Evolutionary conservation across 2,888 invertebrate species (phyloP).

Genomic region (Catocala sponsa): DNA sequence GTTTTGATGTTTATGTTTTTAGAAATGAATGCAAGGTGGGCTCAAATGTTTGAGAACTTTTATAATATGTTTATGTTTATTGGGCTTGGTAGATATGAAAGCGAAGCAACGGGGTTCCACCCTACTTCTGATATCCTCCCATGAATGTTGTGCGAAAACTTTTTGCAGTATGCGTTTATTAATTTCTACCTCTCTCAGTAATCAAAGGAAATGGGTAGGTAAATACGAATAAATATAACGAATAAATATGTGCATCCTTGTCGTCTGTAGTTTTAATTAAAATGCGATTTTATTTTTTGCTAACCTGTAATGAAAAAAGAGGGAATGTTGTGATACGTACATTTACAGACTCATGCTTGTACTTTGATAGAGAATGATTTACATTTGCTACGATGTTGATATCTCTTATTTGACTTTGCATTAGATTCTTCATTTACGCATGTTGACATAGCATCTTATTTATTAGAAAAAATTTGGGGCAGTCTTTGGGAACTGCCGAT

Average conservation of each 20-base stretch:
- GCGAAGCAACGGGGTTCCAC: not conserved
- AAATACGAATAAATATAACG: not conserved
- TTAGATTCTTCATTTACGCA: no score
- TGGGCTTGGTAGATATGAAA: not conserved
- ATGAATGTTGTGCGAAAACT: conserved; percentile 1
- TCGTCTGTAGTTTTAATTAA: not conserved
- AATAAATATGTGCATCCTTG: not conserved
- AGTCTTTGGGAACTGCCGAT: no score
- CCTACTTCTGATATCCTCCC: not conserved
- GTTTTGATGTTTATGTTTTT: conserved; percentile 27
- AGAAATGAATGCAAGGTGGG: conserved; percentile 29
- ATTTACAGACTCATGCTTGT: no score
- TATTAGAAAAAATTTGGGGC: no score
- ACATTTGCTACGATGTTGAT: no score
- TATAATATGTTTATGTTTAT: conserved; percentile 4
- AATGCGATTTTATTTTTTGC: not conserved
- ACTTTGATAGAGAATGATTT: no score
- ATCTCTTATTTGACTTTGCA: no score
- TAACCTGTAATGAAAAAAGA: no score
- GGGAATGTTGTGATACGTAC: not conserved
- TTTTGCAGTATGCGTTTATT: conserved; percentile 12
- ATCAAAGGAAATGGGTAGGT: not conserved
- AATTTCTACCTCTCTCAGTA: conserved; percentile 2
- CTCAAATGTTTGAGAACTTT: conserved; percentile 16
- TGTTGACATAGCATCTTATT: no score